Percentiles rank a stretch among this genome's conserved stretches.
Conservation (phyloP, 2,888 invertebrate species). For the Elgonia sp. region DNA sequence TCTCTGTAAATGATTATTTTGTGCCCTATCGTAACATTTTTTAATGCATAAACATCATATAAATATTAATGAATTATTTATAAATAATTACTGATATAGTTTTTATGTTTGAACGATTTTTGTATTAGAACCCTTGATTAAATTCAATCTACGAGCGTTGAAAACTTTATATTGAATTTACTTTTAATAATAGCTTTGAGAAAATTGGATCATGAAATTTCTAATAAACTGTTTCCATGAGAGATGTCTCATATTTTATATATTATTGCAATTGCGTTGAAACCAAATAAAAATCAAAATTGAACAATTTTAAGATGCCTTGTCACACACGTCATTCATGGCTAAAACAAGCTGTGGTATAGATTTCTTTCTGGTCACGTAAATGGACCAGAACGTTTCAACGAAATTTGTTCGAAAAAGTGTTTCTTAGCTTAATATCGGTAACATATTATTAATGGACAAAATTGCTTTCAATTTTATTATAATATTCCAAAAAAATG, state of each 20-base stretch:
- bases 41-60: conserved; percentile 40
- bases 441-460: conserved; percentile 40
- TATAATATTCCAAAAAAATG: neutral
- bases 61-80: conserved; percentile 50
- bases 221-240: neutral
- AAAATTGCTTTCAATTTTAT: conserved; percentile 4
- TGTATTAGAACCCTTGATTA: too few species aligned
- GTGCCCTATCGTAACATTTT: conserved; percentile 7
- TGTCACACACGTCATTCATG: conserved; percentile 39
- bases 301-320: conserved; percentile 22
- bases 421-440: conserved; percentile 46
- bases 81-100: conserved; percentile 17
- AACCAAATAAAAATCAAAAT: conserved; percentile 4
- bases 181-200: neutral
- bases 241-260: neutral
- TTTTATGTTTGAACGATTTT: neutral
- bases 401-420: conserved; percentile 48
- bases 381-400: conserved; percentile 58
- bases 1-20: conserved; percentile 58
- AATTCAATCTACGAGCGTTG: too few species aligned
- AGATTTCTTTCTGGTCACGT: conserved; percentile 61
- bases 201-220: neutral
- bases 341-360: conserved; percentile 17
- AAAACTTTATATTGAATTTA: conserved; percentile 10
- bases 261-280: neutral